Base-by-base conservation (phyloP, 2,113 vertebrate species). In the Anhinga anhinga region DNA sequence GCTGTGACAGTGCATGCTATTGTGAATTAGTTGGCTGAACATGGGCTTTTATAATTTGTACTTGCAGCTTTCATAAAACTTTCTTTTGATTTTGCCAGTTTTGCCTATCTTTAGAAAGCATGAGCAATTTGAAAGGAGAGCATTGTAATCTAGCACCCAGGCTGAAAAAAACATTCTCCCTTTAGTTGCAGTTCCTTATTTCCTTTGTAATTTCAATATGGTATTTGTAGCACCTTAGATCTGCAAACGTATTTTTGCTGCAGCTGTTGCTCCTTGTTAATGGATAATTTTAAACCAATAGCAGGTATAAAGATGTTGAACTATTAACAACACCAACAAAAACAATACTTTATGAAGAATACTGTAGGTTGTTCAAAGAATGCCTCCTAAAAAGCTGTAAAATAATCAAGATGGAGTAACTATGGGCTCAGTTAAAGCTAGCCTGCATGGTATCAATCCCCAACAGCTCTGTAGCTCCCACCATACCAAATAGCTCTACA, bases 401-500 rank as follows among this genome's bases (percentile, higher is more conserved):
- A 30, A 59, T 18, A 34, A 7, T 29, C 47, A 18, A n/a, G 56
- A 30, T 63, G 20, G 29, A 61, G 15, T 29, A 32, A 32, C 19
- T 36, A 23, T 16, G 27, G 25, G 9, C 27, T 73, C 17, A 26
- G 23, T 38, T 61, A 61, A 47, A 78, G 17, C 13, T 69, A 27
- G 20, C 19, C 14, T 30, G 4, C 14, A 2, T 20, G 7, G 4
- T 22, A 19, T 27, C 56, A 50, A 30, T 34, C 13, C 13, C 15
- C 18, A 34, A 5, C 47, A 70, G 20, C 73, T 88, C 42, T 22
- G 21, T 30, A 56, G 26, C 11, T 59, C 20, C 50, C 14, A 11
- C 0, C 1, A 9, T 42, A n/a, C 30, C 19, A 32, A 36, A 36
- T 55, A 30, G 27, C 52, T 17, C 14, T 23, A 8, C 2, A 2